Conservation (phyloP, 2,888 invertebrate species). For the Cylindroiulus punctatus region DNA sequence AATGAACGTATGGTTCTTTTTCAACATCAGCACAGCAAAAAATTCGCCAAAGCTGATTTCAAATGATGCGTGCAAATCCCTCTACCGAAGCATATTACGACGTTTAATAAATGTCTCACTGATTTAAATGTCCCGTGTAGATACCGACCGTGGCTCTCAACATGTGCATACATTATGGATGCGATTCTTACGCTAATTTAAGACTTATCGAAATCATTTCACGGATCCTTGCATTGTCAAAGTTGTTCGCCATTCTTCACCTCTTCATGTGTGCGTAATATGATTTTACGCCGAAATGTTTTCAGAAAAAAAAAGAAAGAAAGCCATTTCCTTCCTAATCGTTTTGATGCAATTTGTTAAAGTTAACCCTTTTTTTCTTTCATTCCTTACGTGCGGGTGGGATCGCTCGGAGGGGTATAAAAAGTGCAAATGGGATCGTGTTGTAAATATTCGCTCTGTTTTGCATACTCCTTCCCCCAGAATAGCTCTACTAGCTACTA, state of each 20-base stretch:
- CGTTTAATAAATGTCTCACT: conserved; percentile 19
- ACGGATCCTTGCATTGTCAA: conserved; percentile 45
- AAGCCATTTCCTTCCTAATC: conserved; percentile 31
- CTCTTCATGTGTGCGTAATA: conserved; percentile 45
- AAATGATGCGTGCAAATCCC: conserved; percentile 22
- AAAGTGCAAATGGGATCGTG: conserved; percentile 37
- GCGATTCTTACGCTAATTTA: conserved; percentile 36
- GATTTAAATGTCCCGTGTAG: conserved; percentile 1
- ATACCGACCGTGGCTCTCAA: background rate
- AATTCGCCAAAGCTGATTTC: background rate
- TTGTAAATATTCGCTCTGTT: conserved; percentile 10
- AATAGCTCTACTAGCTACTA: background rate
- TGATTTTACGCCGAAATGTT: conserved; percentile 39
- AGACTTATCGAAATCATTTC: conserved; percentile 40
- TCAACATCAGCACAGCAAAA: background rate
- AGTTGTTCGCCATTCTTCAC: conserved; percentile 47
- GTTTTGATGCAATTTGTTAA: conserved; percentile 45
- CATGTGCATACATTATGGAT: conserved; percentile 30
- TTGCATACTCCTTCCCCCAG: background rate
- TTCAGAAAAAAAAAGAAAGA: background rate
- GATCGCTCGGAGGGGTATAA: background rate
- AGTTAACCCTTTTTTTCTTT: background rate
- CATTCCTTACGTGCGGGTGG: background rate
- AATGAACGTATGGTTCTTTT: conserved; percentile 8
- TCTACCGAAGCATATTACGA: background rate